phyloP scores from a whole-genome alignment of 2,888 invertebrate genomes.

The Holacanthella duospinosa region DNA sequence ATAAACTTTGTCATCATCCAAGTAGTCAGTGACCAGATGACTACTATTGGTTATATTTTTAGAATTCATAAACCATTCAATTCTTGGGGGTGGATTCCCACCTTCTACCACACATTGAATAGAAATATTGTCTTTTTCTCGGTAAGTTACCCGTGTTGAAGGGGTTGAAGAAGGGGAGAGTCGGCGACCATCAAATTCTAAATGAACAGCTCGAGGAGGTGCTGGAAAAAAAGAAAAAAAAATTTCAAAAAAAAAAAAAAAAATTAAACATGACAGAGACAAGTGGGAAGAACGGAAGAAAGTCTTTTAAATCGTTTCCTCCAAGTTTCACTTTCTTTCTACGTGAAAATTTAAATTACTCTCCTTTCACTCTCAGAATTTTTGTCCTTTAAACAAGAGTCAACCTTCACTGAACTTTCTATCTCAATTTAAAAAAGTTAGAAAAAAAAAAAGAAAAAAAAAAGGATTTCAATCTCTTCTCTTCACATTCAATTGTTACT shows the following conservation, averaged over 20 bases:
- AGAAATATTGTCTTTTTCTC: slow-evolving; percentile 37
- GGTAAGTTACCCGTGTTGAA: slow-evolving; percentile 30
- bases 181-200: slow-evolving; percentile 63
- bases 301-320: slow-evolving; percentile 14
- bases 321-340: slow-evolving; percentile 2
- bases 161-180: slow-evolving; percentile 26
- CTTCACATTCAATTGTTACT: background rate
- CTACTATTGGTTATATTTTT: slow-evolving; percentile 35
- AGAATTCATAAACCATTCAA: slow-evolving; percentile 34
- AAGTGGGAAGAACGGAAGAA: background rate
- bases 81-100: slow-evolving; percentile 30
- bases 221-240: slow-evolving; percentile 49
- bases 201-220: slow-evolving; percentile 70
- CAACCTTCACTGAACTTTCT: background rate
- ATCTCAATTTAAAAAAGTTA: too few relatives aligned
- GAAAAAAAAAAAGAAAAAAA: too few relatives aligned
- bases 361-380: background rate
- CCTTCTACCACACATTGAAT: slow-evolving; percentile 37
- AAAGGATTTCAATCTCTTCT: too few relatives aligned
- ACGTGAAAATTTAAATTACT: background rate
- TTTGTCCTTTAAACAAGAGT: background rate
- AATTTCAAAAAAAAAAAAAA: slow-evolving; percentile 2
- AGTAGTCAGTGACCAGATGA: slow-evolving; percentile 27
- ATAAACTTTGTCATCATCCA: slow-evolving; percentile 37
- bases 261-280: background rate